A percentile compares a stretch with the other conserved stretches of the same genome.
These are phyloP conservation scores for Pseudomyrmex flavicornis DNA, from an alignment of 1,140 invertebrate species.

Conservation along the genomic window DNA sequence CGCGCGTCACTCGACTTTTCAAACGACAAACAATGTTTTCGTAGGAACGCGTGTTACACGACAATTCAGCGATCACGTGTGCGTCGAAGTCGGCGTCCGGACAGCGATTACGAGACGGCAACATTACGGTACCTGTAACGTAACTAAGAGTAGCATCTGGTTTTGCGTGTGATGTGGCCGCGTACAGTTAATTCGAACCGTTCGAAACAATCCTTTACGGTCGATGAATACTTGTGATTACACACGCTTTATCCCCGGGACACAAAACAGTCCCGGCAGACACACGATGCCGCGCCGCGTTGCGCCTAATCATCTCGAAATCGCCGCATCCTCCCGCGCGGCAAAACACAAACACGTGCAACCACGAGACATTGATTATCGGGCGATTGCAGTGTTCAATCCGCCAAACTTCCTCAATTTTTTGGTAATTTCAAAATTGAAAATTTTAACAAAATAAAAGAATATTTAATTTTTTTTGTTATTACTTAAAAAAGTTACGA, in stretches of 20 bases:
- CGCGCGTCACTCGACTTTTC: neutral
- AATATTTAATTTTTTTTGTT: too few relatives aligned
- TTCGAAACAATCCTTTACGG: slow-evolving; percentile 31
- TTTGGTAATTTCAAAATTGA: too few relatives aligned
- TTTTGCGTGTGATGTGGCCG: slow-evolving; percentile 26
- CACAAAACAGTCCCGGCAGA: slow-evolving; percentile 43
- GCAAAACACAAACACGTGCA: neutral
- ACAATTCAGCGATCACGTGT: neutral
- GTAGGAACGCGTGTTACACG: too few relatives aligned
- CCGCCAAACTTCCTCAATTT: neutral
- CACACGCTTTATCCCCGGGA: slow-evolving; percentile 20
- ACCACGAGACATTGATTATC: slow-evolving; percentile 26
- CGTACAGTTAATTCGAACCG: slow-evolving; percentile 49
- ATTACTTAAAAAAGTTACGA: too few relatives aligned
- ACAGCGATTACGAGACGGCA: neutral
- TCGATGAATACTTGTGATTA: slow-evolving; percentile 41
- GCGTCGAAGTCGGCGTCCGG: neutral
- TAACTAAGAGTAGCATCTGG: slow-evolving; percentile 45
- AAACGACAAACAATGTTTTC: too few relatives aligned
- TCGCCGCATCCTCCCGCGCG: neutral
- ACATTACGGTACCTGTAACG: slow-evolving; percentile 36
- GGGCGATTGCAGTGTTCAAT: neutral
- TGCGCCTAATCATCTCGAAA: slow-evolving; percentile 27
- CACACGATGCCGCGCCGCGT: neutral
- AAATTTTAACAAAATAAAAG: neutral